phyloP scores from a whole-genome alignment of 2,113 vertebrate genomes.

The Labeo rohita region DNA sequence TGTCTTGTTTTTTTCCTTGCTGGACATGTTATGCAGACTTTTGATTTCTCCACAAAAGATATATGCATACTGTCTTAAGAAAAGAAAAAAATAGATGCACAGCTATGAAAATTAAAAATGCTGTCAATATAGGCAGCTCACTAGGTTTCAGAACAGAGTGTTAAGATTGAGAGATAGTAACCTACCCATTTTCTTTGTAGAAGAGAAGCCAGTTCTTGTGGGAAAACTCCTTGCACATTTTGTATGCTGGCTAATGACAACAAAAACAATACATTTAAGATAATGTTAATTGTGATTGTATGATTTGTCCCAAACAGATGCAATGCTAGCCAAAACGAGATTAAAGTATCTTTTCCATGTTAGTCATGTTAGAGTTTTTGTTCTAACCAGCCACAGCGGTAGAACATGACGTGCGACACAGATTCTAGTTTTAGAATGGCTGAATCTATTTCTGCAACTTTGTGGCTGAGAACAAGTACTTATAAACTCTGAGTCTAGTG shows the following conservation, averaged over 20 bases:
- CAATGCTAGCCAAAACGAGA: background rate
- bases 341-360: background rate
- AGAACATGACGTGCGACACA: background rate
- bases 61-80: background rate
- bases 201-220: constrained; percentile 97
- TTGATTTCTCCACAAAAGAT: background rate
- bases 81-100: background rate
- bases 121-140: background rate
- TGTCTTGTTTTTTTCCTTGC: no score
- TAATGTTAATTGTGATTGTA: background rate
- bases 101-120: background rate
- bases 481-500: no score
- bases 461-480: background rate
- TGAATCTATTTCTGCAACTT: background rate
- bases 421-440: background rate
- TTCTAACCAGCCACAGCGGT: background rate
- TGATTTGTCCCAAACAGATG: background rate
- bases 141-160: background rate
- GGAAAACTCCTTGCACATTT: constrained; percentile 95
- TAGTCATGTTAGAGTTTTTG: no score
- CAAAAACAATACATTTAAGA: background rate
- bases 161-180: background rate
- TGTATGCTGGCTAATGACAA: constrained; percentile 74
- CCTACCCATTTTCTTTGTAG: constrained; percentile 90
- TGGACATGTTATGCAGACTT: background rate